These are phyloP conservation scores for Drosophila lutescens DNA, from an alignment of 2,888 invertebrate genomes.

Conservation along the genomic window DNA sequence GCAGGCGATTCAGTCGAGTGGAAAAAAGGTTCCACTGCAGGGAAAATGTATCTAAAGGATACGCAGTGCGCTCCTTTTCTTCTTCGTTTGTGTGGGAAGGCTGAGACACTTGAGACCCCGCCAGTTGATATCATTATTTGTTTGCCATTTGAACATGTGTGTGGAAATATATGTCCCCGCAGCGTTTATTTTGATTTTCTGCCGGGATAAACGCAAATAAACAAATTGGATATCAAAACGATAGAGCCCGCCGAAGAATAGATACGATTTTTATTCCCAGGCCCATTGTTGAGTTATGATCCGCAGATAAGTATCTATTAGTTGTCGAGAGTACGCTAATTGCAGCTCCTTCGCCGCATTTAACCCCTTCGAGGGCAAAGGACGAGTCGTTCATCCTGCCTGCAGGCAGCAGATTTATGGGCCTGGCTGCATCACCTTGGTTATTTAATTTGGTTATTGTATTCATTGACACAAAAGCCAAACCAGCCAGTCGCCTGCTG, in stretches of 20 bases:
- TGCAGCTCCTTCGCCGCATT: constrained; percentile 42
- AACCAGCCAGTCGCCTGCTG: constrained; percentile 35
- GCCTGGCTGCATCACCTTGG: constrained; percentile 73
- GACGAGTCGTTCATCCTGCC: constrained; percentile 5
- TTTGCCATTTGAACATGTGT: constrained; percentile 65
- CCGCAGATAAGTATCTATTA: constrained; percentile 70
- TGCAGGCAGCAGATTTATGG: constrained; percentile 31
- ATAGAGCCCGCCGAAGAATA: neutral
- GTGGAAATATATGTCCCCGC: constrained; percentile 60
- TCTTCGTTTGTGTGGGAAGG: constrained; percentile 48
- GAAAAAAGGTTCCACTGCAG: constrained; percentile 62
- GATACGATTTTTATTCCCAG: constrained; percentile 29
- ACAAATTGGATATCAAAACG: constrained; percentile 65
- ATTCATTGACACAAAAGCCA: constrained; percentile 83
- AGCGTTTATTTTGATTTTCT: constrained; percentile 57
- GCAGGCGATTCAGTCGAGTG: constrained; percentile 77
- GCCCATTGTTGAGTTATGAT: constrained; percentile 47
- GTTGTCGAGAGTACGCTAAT: constrained; percentile 61
- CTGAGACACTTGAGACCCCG: constrained; percentile 50
- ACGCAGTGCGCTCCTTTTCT: constrained; percentile 27
- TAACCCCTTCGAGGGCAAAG: constrained; percentile 38
- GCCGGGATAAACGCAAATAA: constrained; percentile 67
- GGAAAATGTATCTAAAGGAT: constrained; percentile 60
- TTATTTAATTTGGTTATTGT: constrained; percentile 84
- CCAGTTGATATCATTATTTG: constrained; percentile 66